Evolutionary conservation across 2,113 vertebrate species (phyloP).

Genomic region (Nanorana parkeri): DNA sequence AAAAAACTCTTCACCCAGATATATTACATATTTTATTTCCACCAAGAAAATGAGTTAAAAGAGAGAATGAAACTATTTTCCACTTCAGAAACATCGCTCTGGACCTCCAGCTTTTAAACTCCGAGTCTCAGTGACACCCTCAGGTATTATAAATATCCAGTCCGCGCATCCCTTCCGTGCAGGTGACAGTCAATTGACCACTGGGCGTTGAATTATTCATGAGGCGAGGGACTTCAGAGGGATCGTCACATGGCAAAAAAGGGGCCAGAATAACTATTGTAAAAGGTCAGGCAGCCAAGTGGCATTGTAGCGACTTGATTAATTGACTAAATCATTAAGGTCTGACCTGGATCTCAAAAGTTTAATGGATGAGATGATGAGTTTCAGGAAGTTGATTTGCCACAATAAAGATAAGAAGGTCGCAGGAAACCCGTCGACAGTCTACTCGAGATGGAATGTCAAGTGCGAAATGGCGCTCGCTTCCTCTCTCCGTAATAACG

Average conservation of each 20-base stretch:
- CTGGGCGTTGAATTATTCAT: constrained; percentile 61
- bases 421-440: constrained; percentile 55
- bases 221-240: constrained; percentile 62
- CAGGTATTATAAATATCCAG: constrained; percentile 4
- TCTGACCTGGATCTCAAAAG: constrained; percentile 64
- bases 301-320: constrained; percentile 63
- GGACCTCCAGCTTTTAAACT: not conserved
- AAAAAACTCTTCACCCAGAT: constrained; percentile 12
- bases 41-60: constrained; percentile 51
- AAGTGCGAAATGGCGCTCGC: constrained; percentile 42
- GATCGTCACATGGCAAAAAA: constrained; percentile 61
- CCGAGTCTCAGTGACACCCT: constrained; percentile 25
- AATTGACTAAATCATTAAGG: constrained; percentile 65
- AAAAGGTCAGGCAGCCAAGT: constrained; percentile 39
- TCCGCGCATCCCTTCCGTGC: constrained; percentile 14
- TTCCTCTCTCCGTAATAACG: constrained; percentile 13
- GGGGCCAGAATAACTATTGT: constrained; percentile 65
- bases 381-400: constrained; percentile 60
- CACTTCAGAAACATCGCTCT: constrained; percentile 33
- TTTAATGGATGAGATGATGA: constrained; percentile 66
- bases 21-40: constrained; percentile 56
- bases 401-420: constrained; percentile 55
- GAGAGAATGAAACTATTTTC: constrained; percentile 44
- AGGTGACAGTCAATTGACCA: constrained; percentile 51
- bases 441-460: constrained; percentile 45